A percentile compares a stretch with the other conserved stretches of the same genome.
Evolutionary conservation across 1,140 invertebrate genomes (phyloP).

Genomic region (Danaus melanippus): DNA sequence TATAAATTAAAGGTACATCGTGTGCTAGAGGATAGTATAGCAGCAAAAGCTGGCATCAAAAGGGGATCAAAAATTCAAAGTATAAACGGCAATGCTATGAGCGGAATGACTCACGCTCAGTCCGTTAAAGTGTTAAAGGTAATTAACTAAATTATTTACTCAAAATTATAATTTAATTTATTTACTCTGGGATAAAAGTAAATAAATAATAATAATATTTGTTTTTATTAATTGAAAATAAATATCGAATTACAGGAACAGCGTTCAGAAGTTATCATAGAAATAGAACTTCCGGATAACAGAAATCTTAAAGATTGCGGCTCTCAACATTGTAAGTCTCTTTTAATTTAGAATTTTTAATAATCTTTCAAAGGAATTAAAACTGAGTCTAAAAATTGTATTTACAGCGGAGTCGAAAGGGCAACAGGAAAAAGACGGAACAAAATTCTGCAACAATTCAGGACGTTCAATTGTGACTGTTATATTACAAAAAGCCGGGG

Average conservation of each 20-base stretch:
- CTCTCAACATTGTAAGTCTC: conserved; percentile 56
- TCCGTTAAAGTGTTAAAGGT: conserved; percentile 90
- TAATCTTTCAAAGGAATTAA: neutral
- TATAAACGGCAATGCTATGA: conserved; percentile 89
- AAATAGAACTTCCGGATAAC: conserved; percentile 49
- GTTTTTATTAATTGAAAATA: too few relatives aligned
- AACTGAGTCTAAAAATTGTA: conserved; percentile 59
- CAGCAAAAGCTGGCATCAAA: conserved; percentile 89
- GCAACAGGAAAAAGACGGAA: conserved; percentile 25
- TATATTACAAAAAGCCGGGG: conserved; percentile 83
- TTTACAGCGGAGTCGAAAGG: conserved; percentile 56
- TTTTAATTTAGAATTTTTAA: neutral
- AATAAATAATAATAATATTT: too few relatives aligned
- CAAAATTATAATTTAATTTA: conserved; percentile 5
- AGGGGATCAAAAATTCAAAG: conserved; percentile 90
- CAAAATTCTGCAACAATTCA: conserved; percentile 20
- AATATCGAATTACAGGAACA: conserved; percentile 38
- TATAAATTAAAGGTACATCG: conserved; percentile 82
- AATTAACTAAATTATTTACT: conserved; percentile 7
- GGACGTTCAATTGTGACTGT: conserved; percentile 53
- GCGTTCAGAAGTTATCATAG: conserved; percentile 58
- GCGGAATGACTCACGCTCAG: conserved; percentile 86
- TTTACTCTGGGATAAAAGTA: conserved; percentile 9
- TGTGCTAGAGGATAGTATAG: conserved; percentile 86
- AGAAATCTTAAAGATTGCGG: conserved; percentile 37